A percentile compares a stretch with the other conserved stretches of the same genome.
Conservation (phyloP, 2,888 invertebrate genomes). For the Spisula subtruncata region DNA sequence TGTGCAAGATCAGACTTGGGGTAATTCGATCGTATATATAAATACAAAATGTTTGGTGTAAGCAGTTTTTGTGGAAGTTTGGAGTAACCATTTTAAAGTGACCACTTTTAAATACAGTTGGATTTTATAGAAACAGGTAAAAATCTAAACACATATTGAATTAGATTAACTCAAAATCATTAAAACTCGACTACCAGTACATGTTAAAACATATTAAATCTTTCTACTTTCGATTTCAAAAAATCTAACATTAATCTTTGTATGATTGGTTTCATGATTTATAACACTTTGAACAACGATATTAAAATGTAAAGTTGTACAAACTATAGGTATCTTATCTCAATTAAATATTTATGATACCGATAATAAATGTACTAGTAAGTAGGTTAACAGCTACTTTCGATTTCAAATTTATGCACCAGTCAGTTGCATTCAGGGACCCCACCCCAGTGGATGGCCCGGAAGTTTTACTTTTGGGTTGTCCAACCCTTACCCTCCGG, state of each 20-base stretch:
- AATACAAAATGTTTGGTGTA: background rate
- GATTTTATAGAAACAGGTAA: background rate
- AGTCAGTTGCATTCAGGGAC: too few species aligned
- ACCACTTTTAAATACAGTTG: background rate
- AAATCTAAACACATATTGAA: too few species aligned
- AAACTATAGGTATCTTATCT: too few species aligned
- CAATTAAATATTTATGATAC: background rate
- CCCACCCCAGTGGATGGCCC: too few species aligned
- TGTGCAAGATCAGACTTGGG: constrained; percentile 28
- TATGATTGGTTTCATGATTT: background rate
- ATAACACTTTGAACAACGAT: background rate
- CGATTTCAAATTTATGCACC: background rate
- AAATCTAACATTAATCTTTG: background rate
- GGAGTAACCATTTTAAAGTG: background rate
- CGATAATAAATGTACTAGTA: background rate
- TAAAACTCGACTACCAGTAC: too few species aligned
- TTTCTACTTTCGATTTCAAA: constrained; percentile 18
- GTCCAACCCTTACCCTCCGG: too few species aligned
- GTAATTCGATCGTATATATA: background rate
- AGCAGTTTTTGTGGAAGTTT: too few species aligned
- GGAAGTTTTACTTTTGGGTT: too few species aligned
- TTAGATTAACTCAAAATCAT: too few species aligned
- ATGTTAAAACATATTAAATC: too few species aligned
- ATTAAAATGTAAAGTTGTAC: too few species aligned
- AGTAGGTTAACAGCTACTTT: background rate